Evolutionary conservation across 2,888 invertebrate genomes (phyloP).

Genomic region (Oxystoma pomonae): DNA sequence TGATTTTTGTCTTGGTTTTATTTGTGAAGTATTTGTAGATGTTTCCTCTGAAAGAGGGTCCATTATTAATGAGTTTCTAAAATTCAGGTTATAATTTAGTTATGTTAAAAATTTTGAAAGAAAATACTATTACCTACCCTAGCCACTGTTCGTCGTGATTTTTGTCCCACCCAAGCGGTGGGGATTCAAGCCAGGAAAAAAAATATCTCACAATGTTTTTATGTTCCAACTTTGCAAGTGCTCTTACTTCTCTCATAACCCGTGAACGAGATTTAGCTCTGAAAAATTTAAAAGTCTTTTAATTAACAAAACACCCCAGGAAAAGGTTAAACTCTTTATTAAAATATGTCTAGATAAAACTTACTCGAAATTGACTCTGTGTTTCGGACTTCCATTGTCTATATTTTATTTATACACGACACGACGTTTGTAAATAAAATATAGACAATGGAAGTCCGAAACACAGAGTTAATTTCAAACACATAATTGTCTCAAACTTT

Average conservation of each 20-base stretch:
- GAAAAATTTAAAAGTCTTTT: conserved; percentile 20
- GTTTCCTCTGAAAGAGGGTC: neutral
- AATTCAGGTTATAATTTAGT: no score
- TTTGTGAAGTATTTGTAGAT: conserved; percentile 1
- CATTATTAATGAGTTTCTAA: neutral
- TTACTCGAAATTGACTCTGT: no score
- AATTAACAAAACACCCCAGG: conserved; percentile 8
- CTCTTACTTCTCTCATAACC: conserved; percentile 92
- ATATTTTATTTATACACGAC: no score
- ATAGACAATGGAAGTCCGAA: no score
- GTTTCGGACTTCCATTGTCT: no score
- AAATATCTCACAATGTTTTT: conserved; percentile 93
- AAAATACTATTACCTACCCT: conserved; percentile 27
- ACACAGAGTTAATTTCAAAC: no score
- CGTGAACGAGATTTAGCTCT: conserved; percentile 79
- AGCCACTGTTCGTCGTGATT: conserved; percentile 64
- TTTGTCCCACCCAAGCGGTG: conserved; percentile 86
- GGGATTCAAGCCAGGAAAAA: conserved; percentile 93
- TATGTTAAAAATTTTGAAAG: no score
- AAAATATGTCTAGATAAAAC: no score
- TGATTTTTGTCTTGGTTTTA: conserved; percentile 27
- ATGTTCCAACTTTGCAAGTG: conserved; percentile 92
- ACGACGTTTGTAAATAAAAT: no score
- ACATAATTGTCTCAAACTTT: no score
- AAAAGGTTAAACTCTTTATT: no score